A percentile compares a stretch with the other conserved stretches of the same genome.
Evolutionary conservation across 2,888 invertebrate genomes (phyloP).

Genomic region (Resseliella maxima): DNA sequence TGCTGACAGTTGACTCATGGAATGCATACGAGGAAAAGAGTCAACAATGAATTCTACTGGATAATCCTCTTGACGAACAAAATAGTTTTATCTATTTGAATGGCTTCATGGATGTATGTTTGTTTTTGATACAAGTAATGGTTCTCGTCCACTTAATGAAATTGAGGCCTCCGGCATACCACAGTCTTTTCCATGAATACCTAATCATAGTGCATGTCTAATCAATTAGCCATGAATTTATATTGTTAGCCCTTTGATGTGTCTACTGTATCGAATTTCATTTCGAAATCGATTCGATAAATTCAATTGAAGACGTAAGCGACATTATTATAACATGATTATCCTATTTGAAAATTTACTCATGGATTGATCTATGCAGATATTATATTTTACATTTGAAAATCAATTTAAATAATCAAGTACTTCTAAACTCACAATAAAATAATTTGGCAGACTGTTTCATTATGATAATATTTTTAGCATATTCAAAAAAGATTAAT

Average conservation of each 20-base stretch:
- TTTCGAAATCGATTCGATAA: not conserved
- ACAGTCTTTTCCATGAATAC: not conserved
- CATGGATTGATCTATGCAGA: no score
- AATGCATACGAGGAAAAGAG: no score
- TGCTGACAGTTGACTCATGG: no score
- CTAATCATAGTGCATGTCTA: conserved; percentile 11
- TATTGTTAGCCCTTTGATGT: conserved; percentile 7
- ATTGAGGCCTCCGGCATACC: not conserved
- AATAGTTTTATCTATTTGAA: not conserved
- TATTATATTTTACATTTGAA: no score
- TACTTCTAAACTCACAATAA: no score
- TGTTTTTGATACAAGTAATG: conserved; percentile 9
- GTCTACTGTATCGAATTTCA: not conserved
- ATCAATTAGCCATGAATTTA: conserved; percentile 14
- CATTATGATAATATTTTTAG: no score
- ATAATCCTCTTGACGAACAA: not conserved
- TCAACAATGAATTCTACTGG: not conserved
- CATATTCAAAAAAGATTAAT: no score
- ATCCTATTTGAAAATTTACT: no score
- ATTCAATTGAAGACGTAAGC: not conserved
- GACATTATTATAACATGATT: not conserved
- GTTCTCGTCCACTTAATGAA: not conserved
- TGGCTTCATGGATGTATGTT: conserved; percentile 7
- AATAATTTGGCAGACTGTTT: no score
- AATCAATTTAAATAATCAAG: no score